phyloP scores from a whole-genome alignment of 2,888 invertebrate species.

The Pollenia labialis region DNA sequence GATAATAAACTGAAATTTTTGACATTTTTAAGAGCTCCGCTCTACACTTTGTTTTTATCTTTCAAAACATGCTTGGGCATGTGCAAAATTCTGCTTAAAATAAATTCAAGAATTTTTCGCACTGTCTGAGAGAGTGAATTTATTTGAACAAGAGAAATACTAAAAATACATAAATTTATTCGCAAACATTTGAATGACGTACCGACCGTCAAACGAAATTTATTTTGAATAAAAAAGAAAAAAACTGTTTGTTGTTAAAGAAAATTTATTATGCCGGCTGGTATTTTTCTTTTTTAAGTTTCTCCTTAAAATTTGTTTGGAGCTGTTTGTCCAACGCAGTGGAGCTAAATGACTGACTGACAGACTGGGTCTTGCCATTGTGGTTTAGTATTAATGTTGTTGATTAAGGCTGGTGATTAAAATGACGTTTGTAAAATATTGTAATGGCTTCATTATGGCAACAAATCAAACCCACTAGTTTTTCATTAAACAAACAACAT shows the following conservation, averaged over 20 bases:
- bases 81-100: constrained; percentile 11
- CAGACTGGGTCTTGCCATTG: constrained; percentile 33
- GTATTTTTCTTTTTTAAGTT: constrained; percentile 38
- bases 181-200: constrained; percentile 42
- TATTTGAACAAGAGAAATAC: constrained; percentile 26
- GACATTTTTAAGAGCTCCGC: constrained; percentile 73
- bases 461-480: constrained; percentile 71
- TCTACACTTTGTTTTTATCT: neutral
- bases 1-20: constrained; percentile 74
- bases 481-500: constrained; percentile 44
- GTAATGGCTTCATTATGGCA: constrained; percentile 74
- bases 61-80: neutral
- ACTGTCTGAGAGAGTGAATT: constrained; percentile 21
- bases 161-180: constrained; percentile 38
- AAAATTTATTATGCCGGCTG: constrained; percentile 66
- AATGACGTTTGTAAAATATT: constrained; percentile 72
- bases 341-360: neutral
- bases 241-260: constrained; percentile 20
- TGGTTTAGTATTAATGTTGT: constrained; percentile 62
- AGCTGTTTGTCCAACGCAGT: neutral
- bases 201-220: constrained; percentile 51
- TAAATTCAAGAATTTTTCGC: constrained; percentile 20
- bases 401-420: constrained; percentile 72
- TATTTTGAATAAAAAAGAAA: constrained; percentile 46
- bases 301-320: constrained; percentile 33